A percentile compares a stretch with the other conserved stretches of the same genome.
These are phyloP conservation scores for Diachasmimorpha longicaudata DNA, from an alignment of 1,140 invertebrate species.

Conservation along the genomic window DNA sequence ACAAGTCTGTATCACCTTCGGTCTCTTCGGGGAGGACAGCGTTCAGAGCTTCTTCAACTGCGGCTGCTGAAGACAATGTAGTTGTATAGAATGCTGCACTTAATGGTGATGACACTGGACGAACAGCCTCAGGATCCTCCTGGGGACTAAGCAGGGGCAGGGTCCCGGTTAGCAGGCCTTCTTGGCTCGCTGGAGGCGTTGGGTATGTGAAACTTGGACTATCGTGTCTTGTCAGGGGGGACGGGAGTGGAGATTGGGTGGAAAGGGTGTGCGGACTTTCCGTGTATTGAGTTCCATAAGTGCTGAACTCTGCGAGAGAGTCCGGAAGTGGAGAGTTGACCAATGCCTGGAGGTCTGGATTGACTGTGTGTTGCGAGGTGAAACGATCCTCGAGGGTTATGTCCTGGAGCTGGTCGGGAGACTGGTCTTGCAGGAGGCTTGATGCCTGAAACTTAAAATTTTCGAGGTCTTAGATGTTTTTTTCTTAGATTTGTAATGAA, in stretches of 20 bases:
- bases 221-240: slow-evolving; percentile 69
- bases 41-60: slow-evolving; percentile 80
- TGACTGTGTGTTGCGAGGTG: slow-evolving; percentile 69
- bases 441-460: slow-evolving; percentile 61
- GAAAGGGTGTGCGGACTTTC: slow-evolving; percentile 64
- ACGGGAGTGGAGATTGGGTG: slow-evolving; percentile 69
- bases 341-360: slow-evolving; percentile 74
- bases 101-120: slow-evolving; percentile 73
- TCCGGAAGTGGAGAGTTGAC: slow-evolving; percentile 78
- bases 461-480: neutral
- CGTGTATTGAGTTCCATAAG: slow-evolving; percentile 66
- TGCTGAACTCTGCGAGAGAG: slow-evolving; percentile 80
- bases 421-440: slow-evolving; percentile 67
- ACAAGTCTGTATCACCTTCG: slow-evolving; percentile 68
- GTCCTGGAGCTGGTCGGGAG: slow-evolving; percentile 71
- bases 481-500: no score
- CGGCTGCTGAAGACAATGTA: slow-evolving; percentile 83
- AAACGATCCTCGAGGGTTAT: slow-evolving; percentile 71
- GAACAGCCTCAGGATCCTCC: slow-evolving; percentile 64
- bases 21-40: slow-evolving; percentile 81
- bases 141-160: slow-evolving; percentile 64
- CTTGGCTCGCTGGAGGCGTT: slow-evolving; percentile 82
- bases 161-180: slow-evolving; percentile 67
- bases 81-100: slow-evolving; percentile 84
- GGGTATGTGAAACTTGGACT: slow-evolving; percentile 78